Conservation (phyloP, 2,113 vertebrate species). For the Phyllostomus discolor region DNA sequence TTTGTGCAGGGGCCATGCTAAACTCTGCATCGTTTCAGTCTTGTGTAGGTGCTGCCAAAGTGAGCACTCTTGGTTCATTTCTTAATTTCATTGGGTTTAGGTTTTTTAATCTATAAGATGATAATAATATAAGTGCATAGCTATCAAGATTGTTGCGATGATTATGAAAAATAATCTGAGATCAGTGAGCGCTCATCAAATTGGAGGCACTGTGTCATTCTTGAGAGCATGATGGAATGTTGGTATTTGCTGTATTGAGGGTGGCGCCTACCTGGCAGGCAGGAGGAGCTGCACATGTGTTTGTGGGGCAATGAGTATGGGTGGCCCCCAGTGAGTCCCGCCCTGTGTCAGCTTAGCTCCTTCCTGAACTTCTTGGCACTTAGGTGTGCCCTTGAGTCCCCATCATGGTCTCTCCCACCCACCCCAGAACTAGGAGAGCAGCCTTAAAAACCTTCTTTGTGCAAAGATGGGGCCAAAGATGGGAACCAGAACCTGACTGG, state of each 20-base stretch:
- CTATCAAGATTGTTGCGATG: not conserved
- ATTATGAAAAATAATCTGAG: not conserved
- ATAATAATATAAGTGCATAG: not conserved
- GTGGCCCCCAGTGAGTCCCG: rapidly evolving
- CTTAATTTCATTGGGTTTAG: not conserved
- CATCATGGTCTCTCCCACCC: not conserved
- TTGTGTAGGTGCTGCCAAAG: not conserved
- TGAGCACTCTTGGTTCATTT: too few relatives aligned
- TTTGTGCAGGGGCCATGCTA: not conserved
- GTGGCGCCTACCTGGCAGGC: rapidly evolving
- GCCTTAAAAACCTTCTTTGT: slow-evolving; percentile 39
- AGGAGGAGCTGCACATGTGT: rapidly evolving
- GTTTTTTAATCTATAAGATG: not conserved
- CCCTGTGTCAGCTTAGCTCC: not conserved
- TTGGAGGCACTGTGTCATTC: not conserved
- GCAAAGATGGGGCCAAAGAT: slow-evolving; percentile 14
- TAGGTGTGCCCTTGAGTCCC: not conserved
- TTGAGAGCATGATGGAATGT: not conserved
- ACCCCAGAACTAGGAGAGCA: not conserved
- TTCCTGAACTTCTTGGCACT: not conserved
- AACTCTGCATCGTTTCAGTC: rapidly evolving
- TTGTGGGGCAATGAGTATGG: not conserved
- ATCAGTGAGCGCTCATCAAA: rapidly evolving
- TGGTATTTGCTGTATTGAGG: not conserved
- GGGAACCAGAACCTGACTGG: not conserved